Percentiles rank a stretch among this genome's conserved stretches.
Evolutionary conservation across 2,113 vertebrate genomes (phyloP).

Genomic region (Chionodraco myersi): DNA sequence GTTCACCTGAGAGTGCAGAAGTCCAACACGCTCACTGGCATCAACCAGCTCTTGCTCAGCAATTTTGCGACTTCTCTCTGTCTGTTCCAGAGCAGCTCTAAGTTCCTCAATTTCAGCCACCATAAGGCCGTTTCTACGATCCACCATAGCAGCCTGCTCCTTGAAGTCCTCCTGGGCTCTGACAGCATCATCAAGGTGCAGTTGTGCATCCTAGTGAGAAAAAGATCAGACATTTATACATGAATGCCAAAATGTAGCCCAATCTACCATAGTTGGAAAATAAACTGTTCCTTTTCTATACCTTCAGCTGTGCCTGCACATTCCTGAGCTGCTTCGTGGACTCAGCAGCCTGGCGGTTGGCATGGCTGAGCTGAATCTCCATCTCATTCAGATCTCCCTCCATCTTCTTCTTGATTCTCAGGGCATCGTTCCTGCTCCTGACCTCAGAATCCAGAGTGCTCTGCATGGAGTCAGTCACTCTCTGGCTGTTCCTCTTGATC

Average conservation of each 20-base stretch:
- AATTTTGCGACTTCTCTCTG: slow-evolving; percentile 84
- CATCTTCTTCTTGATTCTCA: slow-evolving; percentile 87
- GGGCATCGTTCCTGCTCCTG: slow-evolving; percentile 82
- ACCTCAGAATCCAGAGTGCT: slow-evolving; percentile 81
- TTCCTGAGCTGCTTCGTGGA: slow-evolving; percentile 87
- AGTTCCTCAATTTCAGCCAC: slow-evolving; percentile 86
- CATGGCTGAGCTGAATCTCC: slow-evolving; percentile 85
- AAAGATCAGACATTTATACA: not conserved
- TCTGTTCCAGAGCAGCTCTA: slow-evolving; percentile 85
- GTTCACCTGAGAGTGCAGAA: slow-evolving; percentile 88
- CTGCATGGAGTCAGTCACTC: slow-evolving; percentile 81
- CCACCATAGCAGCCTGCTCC: slow-evolving; percentile 88
- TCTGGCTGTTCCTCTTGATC: slow-evolving; percentile 84
- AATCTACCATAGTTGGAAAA: not conserved
- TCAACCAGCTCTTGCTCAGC: slow-evolving; percentile 88
- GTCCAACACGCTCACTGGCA: slow-evolving; percentile 81
- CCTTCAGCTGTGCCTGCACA: slow-evolving; percentile 84
- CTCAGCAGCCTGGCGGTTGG: slow-evolving; percentile 84
- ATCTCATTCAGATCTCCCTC: slow-evolving; percentile 86
- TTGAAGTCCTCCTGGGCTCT: slow-evolving; percentile 87
- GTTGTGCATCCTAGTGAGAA: slow-evolving; percentile 85
- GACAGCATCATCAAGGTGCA: slow-evolving; percentile 88
- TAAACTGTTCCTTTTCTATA: slow-evolving; percentile 27
- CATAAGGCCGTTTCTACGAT: slow-evolving; percentile 86
- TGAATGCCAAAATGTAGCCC: not conserved